Evolutionary conservation across 2,113 vertebrate species (phyloP).

Genomic region (Camelus bactrianus): DNA sequence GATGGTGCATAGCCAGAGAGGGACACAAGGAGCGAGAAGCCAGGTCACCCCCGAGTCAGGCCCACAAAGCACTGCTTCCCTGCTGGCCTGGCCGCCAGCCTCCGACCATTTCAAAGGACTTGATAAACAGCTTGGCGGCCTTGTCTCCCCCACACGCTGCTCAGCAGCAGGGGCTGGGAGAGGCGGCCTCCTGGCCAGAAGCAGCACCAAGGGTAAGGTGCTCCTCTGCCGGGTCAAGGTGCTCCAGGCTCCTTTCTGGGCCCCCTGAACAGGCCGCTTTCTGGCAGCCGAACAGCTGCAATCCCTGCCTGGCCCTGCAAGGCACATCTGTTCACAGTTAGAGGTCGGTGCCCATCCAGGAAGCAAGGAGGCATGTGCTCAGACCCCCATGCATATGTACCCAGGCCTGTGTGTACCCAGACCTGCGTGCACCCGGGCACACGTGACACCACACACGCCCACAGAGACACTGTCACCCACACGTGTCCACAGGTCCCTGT

Average conservation of each 20-base stretch:
- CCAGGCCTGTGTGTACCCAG: rapidly evolving
- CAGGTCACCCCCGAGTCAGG: constrained; percentile 83
- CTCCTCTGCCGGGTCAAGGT: constrained; percentile 89
- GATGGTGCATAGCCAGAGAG: background rate
- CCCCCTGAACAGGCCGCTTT: constrained; percentile 77
- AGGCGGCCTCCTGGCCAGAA: constrained; percentile 83
- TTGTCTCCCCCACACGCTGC: constrained; percentile 86
- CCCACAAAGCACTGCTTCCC: constrained; percentile 80
- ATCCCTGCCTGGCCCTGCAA: constrained; percentile 72
- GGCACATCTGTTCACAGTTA: constrained; percentile 88
- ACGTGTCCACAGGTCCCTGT: background rate
- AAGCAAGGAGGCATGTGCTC: constrained; percentile 43
- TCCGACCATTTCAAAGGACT: constrained; percentile 86
- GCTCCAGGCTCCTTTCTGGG: constrained; percentile 84
- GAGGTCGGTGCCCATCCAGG: constrained; percentile 82
- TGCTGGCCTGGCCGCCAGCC: constrained; percentile 78
- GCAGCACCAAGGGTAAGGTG: constrained; percentile 86
- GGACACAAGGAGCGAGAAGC: background rate
- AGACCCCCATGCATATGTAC: rapidly evolving
- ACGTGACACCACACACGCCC: background rate
- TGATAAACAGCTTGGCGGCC: constrained; percentile 88
- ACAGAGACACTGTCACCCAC: background rate
- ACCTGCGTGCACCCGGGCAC: background rate
- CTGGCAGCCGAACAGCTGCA: constrained; percentile 85
- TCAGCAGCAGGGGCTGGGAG: constrained; percentile 79